Evolutionary conservation across 2,113 vertebrate genomes (phyloP).

Genomic region (Felis chaus): DNA sequence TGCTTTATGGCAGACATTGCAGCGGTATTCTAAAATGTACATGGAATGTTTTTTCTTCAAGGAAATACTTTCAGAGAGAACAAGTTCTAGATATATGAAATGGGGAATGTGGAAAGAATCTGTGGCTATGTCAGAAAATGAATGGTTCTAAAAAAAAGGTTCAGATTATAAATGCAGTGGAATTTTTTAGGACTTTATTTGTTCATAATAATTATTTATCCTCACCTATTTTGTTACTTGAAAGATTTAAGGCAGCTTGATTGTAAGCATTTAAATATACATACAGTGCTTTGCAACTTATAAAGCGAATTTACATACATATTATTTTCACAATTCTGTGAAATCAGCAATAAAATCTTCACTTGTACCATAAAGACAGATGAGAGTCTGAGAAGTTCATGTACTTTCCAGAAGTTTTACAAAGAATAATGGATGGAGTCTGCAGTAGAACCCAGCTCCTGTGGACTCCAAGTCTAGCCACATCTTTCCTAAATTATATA

Average conservation of each 20-base stretch:
- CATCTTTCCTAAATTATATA: background rate
- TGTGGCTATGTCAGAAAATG: background rate
- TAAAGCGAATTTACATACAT: background rate
- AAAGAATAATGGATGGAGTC: background rate
- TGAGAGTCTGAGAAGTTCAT: background rate
- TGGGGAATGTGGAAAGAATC: background rate
- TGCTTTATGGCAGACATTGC: background rate
- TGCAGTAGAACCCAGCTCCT: background rate
- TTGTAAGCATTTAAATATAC: background rate
- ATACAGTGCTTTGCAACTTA: background rate
- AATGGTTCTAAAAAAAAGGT: background rate
- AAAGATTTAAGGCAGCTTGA: background rate
- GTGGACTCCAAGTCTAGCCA: background rate
- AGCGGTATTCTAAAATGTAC: background rate
- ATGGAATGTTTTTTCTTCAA: background rate
- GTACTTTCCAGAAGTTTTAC: background rate
- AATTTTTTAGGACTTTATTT: background rate
- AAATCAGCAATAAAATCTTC: background rate
- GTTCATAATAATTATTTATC: background rate
- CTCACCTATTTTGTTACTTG: background rate
- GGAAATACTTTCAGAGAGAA: background rate
- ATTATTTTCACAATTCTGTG: background rate
- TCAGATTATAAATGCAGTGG: background rate
- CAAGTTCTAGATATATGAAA: background rate
- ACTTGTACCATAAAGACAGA: background rate